Evolutionary conservation across 2,113 vertebrate species (phyloP), one percentile per base, ranked within the genome.

Genomic region (Sorex fumeus): DNA sequence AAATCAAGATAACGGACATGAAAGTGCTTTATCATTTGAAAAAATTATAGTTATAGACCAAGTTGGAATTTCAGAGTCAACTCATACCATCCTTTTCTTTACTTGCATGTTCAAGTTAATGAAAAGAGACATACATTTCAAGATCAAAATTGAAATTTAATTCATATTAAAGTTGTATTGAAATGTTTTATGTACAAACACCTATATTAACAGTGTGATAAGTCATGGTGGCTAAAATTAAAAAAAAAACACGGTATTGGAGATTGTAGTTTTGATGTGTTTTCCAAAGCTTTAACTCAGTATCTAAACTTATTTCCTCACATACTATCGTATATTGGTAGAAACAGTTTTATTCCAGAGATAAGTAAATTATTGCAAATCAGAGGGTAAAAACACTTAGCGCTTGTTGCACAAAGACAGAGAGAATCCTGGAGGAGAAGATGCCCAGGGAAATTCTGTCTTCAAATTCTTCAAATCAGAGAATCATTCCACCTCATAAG

Each of bases 251-350:
- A n/a, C n/a, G n/a, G 3, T 28, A 40, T 43, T 75, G 32, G 5
- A 76, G 64, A 62, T 60, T 93, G 40, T 70, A 70, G 74, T 87
- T 82, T 88, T 92, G 64, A 92, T 82, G 32, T 70, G 45, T 8
- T 94, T 95, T 57, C 70, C 66, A 27, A 13, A 50, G 21, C 32
- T 88, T 85, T 87, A 36, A 40, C 15, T 90, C 36, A 47, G 53
- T 47, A 74, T 72, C 80, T 87, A 87, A 16, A 27, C 23, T 83
- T 84, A 57, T n/a, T 53, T 50, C 25, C 36, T 45, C 27, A 45
- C 7, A 69, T n/a, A 18, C 80, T 60, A n/a, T n/a, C 34, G 90
- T 8, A 90, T 12, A 16, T 53, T 53, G 53, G 53, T 53, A 53
- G 53, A 12, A 19, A 53, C 13, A 27, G 9, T 84, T 66, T 88